Evolutionary conservation across 2,888 invertebrate species (phyloP), one percentile per base, ranked within the genome.

Genomic region (Odontothrips loti): DNA sequence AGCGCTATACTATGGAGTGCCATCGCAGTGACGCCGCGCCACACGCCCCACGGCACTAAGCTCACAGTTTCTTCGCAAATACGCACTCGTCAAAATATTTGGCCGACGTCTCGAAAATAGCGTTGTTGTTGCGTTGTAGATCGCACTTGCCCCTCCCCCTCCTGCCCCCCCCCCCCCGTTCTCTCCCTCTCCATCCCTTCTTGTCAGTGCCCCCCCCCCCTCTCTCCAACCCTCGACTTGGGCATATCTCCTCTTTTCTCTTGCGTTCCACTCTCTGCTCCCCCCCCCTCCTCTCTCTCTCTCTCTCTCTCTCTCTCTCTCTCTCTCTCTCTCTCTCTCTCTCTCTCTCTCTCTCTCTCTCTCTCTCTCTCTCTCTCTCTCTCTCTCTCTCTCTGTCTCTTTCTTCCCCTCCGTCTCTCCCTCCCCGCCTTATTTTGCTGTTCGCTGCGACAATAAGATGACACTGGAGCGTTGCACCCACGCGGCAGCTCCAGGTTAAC

Each of bases 81-180:
- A 43, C 6, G 3, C 58, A 58, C 58, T 58, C n/a, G 58, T 58
- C 58, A 58, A 58, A 58, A 58, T 58, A n/a, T 58, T 58, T 58
- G 58, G 58, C n/a, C 58, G 34, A 43, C n/a, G 58, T 58, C 58
- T 58, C 58, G 58, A 58, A 58, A 58, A 58, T n/a, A 58, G 58
- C 58, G 58, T n/a, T 58, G 58, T 58, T 58, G 58, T 43, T 43
- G 34, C 34, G 34, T 43, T 43, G 34, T 43, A 43, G 34, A 58
- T 58, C 58, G 58, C 58, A n/a, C 20, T 43, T 43, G 34, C 34
- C n/a, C 17, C 20, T 20, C 17, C 15, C 17, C 58, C 15, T 43
- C 34, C 34, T 43, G 3, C 34, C 6, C 34, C 51, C 10, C 51
- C 10, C 51, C 20, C 51, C 34, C 6, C 34, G 2, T 6, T 43